phyloP scores from a whole-genome alignment of 2,888 invertebrate species.

The Aplocera efformata region DNA sequence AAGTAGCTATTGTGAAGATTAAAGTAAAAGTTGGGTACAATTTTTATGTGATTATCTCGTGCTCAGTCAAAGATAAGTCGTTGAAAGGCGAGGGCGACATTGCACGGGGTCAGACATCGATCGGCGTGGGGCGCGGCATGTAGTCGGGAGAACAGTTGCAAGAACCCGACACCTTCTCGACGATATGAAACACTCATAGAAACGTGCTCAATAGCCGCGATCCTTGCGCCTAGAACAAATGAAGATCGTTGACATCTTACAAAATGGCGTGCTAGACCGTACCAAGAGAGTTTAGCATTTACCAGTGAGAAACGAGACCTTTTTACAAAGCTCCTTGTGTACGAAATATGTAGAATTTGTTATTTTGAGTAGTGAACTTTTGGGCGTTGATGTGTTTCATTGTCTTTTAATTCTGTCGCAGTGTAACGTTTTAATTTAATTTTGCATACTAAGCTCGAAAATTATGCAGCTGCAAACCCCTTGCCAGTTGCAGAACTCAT shows the following conservation, averaged over 20 bases:
- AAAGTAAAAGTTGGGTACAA: conserved; percentile 10
- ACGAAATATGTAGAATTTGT: background rate
- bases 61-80: conserved; percentile 52
- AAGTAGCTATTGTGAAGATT: conserved; percentile 12
- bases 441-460: conserved; percentile 20
- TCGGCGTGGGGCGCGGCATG: conserved; percentile 49
- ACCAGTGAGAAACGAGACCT: background rate
- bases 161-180: conserved; percentile 37
- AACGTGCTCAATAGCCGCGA: conserved; percentile 28
- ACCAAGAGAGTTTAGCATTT: background rate
- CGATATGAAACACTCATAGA: conserved; percentile 26
- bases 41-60: conserved; percentile 31
- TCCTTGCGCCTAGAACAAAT: conserved; percentile 27
- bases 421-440: conserved; percentile 11
- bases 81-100: conserved; percentile 57
- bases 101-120: conserved; percentile 71
- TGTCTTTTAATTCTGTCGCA: no score
- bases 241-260: conserved; percentile 28
- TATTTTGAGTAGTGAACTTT: background rate
- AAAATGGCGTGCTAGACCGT: conserved; percentile 20
- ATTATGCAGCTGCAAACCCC: conserved; percentile 26
- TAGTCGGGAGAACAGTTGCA: conserved; percentile 46
- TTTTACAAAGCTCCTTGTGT: background rate
- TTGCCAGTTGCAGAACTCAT: conserved; percentile 19
- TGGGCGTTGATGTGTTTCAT: no score